phyloP scores from a whole-genome alignment of 2,888 invertebrate species.

The Cynaeus angustus region DNA sequence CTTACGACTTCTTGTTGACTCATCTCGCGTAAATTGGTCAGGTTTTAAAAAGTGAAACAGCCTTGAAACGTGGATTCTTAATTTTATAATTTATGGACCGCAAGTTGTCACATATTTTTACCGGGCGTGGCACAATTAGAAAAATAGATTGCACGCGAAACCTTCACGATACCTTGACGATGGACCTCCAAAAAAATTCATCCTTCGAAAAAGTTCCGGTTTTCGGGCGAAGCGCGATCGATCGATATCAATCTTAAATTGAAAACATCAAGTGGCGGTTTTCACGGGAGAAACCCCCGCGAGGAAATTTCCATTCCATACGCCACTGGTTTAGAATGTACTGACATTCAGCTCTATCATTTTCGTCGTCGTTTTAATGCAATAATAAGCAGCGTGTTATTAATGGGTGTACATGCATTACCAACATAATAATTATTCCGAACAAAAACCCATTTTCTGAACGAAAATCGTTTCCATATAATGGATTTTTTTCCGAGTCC shows the following conservation, averaged over 20 bases:
- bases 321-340: slow-evolving; percentile 39
- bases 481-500: slow-evolving; percentile 24
- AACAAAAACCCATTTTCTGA: slow-evolving; percentile 29
- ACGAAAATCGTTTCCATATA: slow-evolving; percentile 41
- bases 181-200: slow-evolving; percentile 23
- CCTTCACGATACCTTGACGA: slow-evolving; percentile 49
- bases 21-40: slow-evolving; percentile 37
- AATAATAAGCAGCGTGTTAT: slow-evolving; percentile 39
- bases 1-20: slow-evolving; percentile 46
- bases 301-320: slow-evolving; percentile 9
- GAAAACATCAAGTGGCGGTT: no score
- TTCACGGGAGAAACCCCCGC: no score
- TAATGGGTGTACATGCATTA: slow-evolving; percentile 46
- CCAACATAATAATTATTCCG: slow-evolving; percentile 24
- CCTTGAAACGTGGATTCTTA: slow-evolving; percentile 44
- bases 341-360: slow-evolving; percentile 41
- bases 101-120: slow-evolving; percentile 48
- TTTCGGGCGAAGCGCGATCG: neutral
- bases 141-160: slow-evolving; percentile 52
- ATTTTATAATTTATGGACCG: slow-evolving; percentile 39
- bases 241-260: slow-evolving; percentile 9
- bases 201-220: slow-evolving; percentile 22
- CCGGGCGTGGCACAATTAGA: slow-evolving; percentile 52
- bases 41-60: slow-evolving; percentile 39
- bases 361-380: slow-evolving; percentile 39